These are phyloP conservation scores for Rattus rattus DNA, from an alignment of 2,113 vertebrate species.

Conservation along the genomic window DNA sequence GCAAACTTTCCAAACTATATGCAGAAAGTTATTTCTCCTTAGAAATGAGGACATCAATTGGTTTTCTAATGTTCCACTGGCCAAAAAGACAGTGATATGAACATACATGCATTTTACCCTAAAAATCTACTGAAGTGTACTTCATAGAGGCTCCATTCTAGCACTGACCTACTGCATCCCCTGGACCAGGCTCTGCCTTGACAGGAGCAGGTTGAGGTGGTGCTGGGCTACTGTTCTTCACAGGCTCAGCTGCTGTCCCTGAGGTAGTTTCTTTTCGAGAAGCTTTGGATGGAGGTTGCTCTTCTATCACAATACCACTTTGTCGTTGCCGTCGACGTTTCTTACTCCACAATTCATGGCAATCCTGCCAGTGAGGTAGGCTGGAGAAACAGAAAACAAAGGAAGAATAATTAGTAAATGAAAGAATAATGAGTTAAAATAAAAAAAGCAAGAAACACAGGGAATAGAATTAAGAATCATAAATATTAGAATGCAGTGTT, in stretches of 20 bases:
- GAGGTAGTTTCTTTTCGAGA: slow-evolving; percentile 94
- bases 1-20: slow-evolving; percentile 13
- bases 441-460: slow-evolving; percentile 30
- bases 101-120: background rate
- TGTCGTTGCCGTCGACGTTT: slow-evolving; percentile 95
- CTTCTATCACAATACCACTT: slow-evolving; percentile 92
- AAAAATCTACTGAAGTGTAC: slow-evolving; percentile 36
- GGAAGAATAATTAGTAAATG: background rate
- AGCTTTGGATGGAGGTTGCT: slow-evolving; percentile 92
- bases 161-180: slow-evolving; percentile 88
- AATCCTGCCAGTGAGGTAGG: slow-evolving; percentile 98
- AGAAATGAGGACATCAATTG: slow-evolving; percentile 11
- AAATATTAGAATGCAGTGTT: slow-evolving; percentile 30
- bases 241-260: slow-evolving; percentile 87
- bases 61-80: slow-evolving; percentile 26
- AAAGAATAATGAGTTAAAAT: slow-evolving; percentile 41
- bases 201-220: slow-evolving; percentile 86
- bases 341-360: slow-evolving; percentile 99
- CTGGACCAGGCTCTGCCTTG: slow-evolving; percentile 86
- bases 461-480: background rate
- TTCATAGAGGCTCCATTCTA: slow-evolving; percentile 2
- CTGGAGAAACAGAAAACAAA: slow-evolving; percentile 84
- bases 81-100: slow-evolving; percentile 43
- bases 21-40: slow-evolving; percentile 37
- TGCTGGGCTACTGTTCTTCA: slow-evolving; percentile 92